A percentile compares a stretch with the other conserved stretches of the same genome.
These are phyloP conservation scores for Geopemphigus sp. DNA, from an alignment of 1,140 invertebrate species.

Conservation along the genomic window DNA sequence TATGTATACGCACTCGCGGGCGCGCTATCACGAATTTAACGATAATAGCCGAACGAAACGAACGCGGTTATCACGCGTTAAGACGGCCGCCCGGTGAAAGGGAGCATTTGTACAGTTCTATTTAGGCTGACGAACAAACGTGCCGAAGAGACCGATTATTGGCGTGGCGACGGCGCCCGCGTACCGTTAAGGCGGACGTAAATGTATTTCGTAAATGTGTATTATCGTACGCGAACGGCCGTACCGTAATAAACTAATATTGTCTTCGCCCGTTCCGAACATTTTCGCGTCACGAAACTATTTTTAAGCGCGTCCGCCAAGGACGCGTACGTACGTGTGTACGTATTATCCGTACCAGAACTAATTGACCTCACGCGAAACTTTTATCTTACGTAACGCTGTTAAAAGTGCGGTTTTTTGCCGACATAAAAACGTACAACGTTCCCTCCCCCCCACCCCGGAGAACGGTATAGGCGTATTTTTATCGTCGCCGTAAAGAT, in stretches of 20 bases:
- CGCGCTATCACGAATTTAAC: constrained; percentile 7
- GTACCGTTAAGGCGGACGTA: too few species aligned
- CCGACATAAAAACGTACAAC: constrained; percentile 23
- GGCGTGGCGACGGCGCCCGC: too few species aligned
- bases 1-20: too few species aligned
- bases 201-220: not conserved
- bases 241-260: too few species aligned
- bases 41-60: constrained; percentile 10
- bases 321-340: not conserved
- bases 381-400: constrained; percentile 33
- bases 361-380: constrained; percentile 38
- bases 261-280: too few species aligned
- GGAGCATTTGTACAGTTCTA: not conserved
- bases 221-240: not conserved
- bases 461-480: not conserved
- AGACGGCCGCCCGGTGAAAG: constrained; percentile 12
- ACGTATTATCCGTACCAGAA: constrained; percentile 33
- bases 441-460: not conserved
- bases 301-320: constrained; percentile 35
- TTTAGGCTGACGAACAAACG: too few species aligned
- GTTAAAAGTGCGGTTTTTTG: constrained; percentile 48
- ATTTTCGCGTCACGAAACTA: constrained; percentile 30
- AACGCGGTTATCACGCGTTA: constrained; percentile 21
- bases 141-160: too few species aligned
- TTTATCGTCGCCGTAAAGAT: constrained; percentile 44